Conservation (phyloP, 2,113 vertebrate species). For the Opisthocomus hoazin region DNA sequence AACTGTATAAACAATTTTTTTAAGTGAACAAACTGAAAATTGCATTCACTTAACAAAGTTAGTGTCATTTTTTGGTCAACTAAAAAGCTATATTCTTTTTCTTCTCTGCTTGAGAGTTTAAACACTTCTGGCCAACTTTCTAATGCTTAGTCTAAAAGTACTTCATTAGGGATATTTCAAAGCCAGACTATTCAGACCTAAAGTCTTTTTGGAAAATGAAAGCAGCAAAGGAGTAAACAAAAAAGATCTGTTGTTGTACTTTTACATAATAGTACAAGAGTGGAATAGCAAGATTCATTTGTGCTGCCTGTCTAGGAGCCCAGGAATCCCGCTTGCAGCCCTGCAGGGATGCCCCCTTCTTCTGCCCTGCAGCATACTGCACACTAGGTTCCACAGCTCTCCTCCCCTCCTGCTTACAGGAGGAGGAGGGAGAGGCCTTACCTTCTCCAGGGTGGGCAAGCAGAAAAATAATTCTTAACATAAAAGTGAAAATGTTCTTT, state of each 20-base stretch:
- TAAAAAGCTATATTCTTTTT: not conserved
- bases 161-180: not conserved
- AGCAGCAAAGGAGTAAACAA: not conserved
- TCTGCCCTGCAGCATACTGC: not conserved
- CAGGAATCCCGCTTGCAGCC: not conserved
- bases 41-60: not conserved
- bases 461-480: not conserved
- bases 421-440: not conserved
- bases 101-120: not conserved
- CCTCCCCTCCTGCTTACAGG: not conserved
- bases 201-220: not conserved
- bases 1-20: not conserved
- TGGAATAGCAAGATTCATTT: not conserved
- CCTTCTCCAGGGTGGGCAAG: not conserved
- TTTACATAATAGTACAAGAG: not conserved
- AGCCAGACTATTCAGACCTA: not conserved
- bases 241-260: not conserved
- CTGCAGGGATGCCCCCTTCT: not conserved
- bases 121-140: not conserved
- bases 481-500: not conserved
- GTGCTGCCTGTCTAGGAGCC: not conserved
- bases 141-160: not conserved
- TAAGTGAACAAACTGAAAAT: not conserved
- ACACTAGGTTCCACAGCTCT: not conserved
- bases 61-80: not conserved